These are phyloP conservation scores for Heliconius ethilla DNA, from an alignment of 2,888 invertebrate species.

Conservation along the genomic window DNA sequence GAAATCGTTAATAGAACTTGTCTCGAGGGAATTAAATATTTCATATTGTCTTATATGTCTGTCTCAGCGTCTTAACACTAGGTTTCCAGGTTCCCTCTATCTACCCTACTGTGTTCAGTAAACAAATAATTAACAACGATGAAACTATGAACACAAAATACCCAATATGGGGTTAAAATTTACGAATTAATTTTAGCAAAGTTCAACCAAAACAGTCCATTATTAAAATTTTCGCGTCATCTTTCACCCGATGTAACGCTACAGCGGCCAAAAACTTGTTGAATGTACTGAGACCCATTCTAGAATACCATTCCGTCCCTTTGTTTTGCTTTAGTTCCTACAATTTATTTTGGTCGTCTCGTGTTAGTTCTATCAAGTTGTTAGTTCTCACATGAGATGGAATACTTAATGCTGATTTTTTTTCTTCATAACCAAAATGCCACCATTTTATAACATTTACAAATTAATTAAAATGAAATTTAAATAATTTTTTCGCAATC, in stretches of 20 bases:
- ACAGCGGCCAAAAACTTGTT: conserved; percentile 21
- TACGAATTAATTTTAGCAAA: neutral
- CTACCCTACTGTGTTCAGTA: neutral
- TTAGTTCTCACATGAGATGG: neutral
- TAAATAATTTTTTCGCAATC: too few relatives aligned
- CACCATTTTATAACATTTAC: neutral
- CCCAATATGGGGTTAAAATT: neutral
- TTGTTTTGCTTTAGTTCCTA: conserved; percentile 19
- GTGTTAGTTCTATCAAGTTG: conserved; percentile 11
- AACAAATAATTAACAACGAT: neutral
- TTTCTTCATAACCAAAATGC: too few relatives aligned
- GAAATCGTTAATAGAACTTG: too few relatives aligned
- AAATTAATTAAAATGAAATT: too few relatives aligned
- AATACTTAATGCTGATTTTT: conserved; percentile 3
- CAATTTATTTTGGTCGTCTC: conserved; percentile 12
- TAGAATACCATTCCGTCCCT: conserved; percentile 6
- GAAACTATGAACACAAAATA: neutral
- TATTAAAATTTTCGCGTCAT: conserved; percentile 17
- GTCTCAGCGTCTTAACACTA: neutral
- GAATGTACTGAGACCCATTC: conserved; percentile 20
- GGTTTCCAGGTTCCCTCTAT: neutral
- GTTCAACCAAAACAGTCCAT: neutral
- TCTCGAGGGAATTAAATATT: too few relatives aligned
- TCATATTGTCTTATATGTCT: too few relatives aligned
- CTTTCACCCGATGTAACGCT: neutral